Base-by-base conservation (phyloP, 2,797 vertebrate species). In the Euphonia xanthogaster region DNA sequence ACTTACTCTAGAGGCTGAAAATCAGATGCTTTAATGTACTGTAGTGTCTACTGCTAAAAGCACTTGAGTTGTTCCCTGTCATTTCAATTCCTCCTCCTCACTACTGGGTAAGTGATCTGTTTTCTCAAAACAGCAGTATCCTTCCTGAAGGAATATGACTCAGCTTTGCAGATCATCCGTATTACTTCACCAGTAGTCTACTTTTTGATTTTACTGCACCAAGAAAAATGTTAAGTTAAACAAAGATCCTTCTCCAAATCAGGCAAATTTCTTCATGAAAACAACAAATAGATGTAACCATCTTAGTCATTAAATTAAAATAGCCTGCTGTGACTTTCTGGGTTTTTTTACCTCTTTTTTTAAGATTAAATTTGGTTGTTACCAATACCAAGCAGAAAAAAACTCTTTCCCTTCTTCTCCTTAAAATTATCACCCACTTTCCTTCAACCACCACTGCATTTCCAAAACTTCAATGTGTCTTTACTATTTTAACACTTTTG, bases 141-240 rank as follows among this genome's bases (percentile, higher is more conserved):
- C 96, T 97, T 97, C 93, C 94, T 95, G 94, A 96, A 97, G 83
- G 75, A 89, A 94, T 95, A 93, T 97, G 94, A 97, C 96, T 94
- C 96, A 97, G 87, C 74, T 97, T 95, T 97, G 96, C 95, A 97
- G 93, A 97, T 94, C 72, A 86, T 76, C 88, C 67, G 82, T 33
- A 85, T 93, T 94, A 93, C 75, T 86, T 81, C 93, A 96, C 79
- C 94, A 81, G 74, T 66, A 92, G 66, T 85, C 81, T 95, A 80
- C 72, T 92, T 90, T 78, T 65, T 57, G 33, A 73, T 96, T 94
- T 82, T 9, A 50, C 82, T 22, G 87, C 72, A 85, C 74, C 35
- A 24, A 89, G 39, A 94, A 82, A 96, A 96, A 95, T 44, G 42
- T 30, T 51, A 73, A 73, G 44, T 87, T 85, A 85, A 93, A 90